Evolutionary conservation across 2,797 vertebrate genomes (phyloP).

Genomic region (Garrulus glandarius): DNA sequence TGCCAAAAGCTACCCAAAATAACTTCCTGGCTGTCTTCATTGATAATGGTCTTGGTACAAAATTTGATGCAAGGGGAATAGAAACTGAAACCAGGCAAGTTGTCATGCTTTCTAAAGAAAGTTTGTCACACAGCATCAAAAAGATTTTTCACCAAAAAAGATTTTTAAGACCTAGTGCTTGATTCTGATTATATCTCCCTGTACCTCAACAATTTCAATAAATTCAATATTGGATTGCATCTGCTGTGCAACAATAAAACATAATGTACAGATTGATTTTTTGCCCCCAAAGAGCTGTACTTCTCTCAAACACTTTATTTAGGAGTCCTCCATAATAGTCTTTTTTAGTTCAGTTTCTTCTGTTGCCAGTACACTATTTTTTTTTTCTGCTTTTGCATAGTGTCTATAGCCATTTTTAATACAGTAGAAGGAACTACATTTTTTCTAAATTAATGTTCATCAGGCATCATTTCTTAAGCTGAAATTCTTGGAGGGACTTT

Average conservation of each 20-base stretch:
- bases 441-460: background rate
- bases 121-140: background rate
- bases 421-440: background rate
- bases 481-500: background rate
- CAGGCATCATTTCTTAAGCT: background rate
- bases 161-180: background rate
- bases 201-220: background rate
- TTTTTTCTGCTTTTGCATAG: background rate
- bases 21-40: background rate
- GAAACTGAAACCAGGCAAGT: background rate
- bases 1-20: background rate
- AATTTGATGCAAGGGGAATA: background rate
- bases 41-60: background rate
- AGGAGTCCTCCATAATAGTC: background rate
- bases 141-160: background rate
- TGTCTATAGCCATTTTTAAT: background rate
- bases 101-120: background rate
- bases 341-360: background rate
- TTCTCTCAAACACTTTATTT: background rate
- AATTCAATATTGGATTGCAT: background rate
- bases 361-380: background rate
- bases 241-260: background rate
- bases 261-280: background rate
- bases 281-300: background rate
- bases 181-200: background rate